Conservation (phyloP, 2,797 vertebrate genomes). For the Sorex maritimensis region DNA sequence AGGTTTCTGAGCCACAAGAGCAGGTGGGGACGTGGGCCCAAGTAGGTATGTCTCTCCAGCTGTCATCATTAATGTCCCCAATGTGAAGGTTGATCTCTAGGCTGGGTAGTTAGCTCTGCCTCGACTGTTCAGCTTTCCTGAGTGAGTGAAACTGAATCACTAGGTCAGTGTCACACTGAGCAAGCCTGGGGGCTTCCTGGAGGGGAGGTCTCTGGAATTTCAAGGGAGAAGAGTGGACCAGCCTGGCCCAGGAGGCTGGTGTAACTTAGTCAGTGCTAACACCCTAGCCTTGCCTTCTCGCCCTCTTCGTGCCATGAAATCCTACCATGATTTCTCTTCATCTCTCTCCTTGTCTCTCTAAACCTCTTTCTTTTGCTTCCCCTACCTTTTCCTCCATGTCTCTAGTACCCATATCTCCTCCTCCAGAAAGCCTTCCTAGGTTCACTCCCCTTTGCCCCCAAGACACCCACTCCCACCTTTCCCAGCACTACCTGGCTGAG, state of each 20-base stretch:
- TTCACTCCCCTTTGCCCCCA: background rate
- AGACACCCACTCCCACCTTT: no score
- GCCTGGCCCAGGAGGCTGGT: background rate
- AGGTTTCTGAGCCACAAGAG: background rate
- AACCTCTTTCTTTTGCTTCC: background rate
- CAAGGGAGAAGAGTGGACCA: background rate
- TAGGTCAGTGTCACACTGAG: background rate
- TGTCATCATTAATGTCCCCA: background rate
- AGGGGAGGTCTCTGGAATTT: background rate
- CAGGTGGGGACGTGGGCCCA: accelerated
- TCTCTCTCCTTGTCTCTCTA: background rate
- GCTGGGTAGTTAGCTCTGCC: background rate
- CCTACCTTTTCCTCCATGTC: background rate
- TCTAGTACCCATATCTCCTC: background rate
- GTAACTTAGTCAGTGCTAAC: background rate
- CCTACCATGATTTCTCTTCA: no score
- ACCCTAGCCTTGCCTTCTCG: background rate
- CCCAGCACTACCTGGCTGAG: background rate
- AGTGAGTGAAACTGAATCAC: background rate
- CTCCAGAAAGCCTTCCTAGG: background rate
- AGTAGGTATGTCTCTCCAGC: background rate
- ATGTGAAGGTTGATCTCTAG: background rate
- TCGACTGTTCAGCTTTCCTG: background rate
- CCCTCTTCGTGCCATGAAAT: background rate
- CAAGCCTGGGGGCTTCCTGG: background rate